These are phyloP conservation scores for Andrena chrysosceles DNA, from an alignment of 2,888 invertebrate genomes.

Conservation along the genomic window DNA sequence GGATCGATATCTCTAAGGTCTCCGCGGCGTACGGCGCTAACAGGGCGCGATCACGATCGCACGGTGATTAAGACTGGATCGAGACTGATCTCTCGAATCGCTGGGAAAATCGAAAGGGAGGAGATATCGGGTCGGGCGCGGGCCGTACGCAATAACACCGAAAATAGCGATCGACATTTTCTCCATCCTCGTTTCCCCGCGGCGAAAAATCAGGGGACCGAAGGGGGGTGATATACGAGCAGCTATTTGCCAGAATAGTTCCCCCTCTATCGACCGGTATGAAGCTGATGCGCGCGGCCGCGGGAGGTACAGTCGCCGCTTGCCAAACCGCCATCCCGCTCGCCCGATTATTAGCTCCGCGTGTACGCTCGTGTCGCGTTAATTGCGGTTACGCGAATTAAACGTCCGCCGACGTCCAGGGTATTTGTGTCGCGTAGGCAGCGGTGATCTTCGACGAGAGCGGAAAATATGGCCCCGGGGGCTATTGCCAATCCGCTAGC, in stretches of 20 bases:
- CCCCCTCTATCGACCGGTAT: constrained; percentile 63
- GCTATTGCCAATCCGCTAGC: constrained; percentile 35
- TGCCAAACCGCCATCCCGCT: constrained; percentile 77
- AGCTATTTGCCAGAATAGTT: constrained; percentile 80
- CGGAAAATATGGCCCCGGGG: constrained; percentile 28
- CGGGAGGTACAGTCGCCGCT: constrained; percentile 74
- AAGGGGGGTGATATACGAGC: constrained; percentile 74
- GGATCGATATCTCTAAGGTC: constrained; percentile 1
- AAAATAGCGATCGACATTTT: constrained; percentile 84
- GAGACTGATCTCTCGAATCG: constrained; percentile 64
- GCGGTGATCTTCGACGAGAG: constrained; percentile 38
- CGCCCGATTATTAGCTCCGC: constrained; percentile 63
- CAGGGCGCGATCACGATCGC: constrained; percentile 58
- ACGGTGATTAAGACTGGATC: constrained; percentile 64
- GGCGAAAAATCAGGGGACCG: constrained; percentile 53
- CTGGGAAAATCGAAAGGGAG: constrained; percentile 36
- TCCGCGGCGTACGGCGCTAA: constrained; percentile 2
- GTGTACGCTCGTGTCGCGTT: constrained; percentile 51
- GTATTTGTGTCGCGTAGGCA: constrained; percentile 58
- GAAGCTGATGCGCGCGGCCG: constrained; percentile 13
- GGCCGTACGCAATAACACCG: constrained; percentile 80
- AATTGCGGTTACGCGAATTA: constrained; percentile 63
- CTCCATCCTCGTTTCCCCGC: constrained; percentile 70
- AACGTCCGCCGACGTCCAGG: constrained; percentile 6
- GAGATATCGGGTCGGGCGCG: constrained; percentile 34